phyloP scores from a whole-genome alignment of 2,888 invertebrate genomes.

The Cremastobaeus sp. region DNA sequence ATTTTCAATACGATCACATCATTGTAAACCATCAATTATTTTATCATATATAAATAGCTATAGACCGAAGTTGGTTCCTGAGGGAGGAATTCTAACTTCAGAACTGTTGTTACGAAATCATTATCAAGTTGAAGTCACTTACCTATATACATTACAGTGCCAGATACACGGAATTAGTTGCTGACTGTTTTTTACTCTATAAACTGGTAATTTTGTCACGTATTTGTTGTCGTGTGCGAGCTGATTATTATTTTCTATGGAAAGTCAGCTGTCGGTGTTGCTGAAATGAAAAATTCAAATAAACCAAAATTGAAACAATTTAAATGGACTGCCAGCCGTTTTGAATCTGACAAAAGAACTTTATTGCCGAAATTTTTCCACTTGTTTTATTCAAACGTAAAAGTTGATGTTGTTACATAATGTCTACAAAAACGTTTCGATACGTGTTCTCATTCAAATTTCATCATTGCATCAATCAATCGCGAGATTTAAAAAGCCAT shows the following conservation, averaged over 20 bases:
- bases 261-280: too few species aligned
- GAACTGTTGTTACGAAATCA: constrained; percentile 29
- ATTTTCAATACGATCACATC: too few species aligned
- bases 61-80: constrained; percentile 17
- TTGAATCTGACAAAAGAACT: too few species aligned
- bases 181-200: too few species aligned
- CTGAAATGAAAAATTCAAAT: too few species aligned
- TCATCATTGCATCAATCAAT: constrained; percentile 42
- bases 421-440: constrained; percentile 23
- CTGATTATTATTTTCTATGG: too few species aligned
- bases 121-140: constrained; percentile 34
- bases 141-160: constrained; percentile 2
- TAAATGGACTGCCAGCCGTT: too few species aligned
- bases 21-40: too few species aligned
- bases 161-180: constrained; percentile 32
- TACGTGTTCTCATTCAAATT: constrained; percentile 19
- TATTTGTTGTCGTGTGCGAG: too few species aligned
- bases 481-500: constrained; percentile 38
- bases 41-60: too few species aligned
- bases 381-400: constrained; percentile 26
- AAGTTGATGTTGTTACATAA: constrained; percentile 24
- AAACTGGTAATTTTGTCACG: too few species aligned
- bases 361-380: constrained; percentile 14
- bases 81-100: constrained; percentile 29
- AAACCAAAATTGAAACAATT: too few species aligned